Base-by-base conservation (phyloP, 2,888 invertebrate species). In the Sphaerophoria rueppellii region DNA sequence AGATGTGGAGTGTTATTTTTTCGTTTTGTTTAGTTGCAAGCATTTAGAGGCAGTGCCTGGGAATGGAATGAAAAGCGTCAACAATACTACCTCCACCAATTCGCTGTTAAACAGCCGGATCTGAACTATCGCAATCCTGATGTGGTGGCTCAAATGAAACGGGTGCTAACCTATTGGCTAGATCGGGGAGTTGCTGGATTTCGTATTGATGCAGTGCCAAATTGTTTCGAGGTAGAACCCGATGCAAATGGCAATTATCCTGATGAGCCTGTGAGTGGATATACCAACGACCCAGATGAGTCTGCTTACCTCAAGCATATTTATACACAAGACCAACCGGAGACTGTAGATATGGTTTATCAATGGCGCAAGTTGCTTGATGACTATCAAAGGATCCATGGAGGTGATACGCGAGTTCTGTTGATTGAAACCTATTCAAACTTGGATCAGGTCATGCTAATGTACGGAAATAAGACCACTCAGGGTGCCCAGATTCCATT, bases 131-230 rank as follows among this genome's bases (percentile, higher is more conserved):
- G 95, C 32, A 95, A 95, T 90, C 93, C 94, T 0, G 91, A 92
- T 0, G 93, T 97, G 0, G 93, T 94, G 0, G 91, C 93, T 60
- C 94, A 94, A 89, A 94, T 90, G 90, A 90, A 90, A 61, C 92
- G 94, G 2, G 94, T 95, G 0, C 91, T 98, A 6, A 93, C 93
- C 88, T 97, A 95, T 89, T 98, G 98, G 98, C 89, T 98, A 70
- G 94, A 95, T 79, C 94, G 94, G 87, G 98, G 97, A 0, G 94
- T 98, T 0, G 96, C 96, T 89, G 98, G 98, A 0, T 97, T 98
- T 89, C 94, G 98, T 82, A 93, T 98, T 57, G 96, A 96, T 89
- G 96, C 96, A 0, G 94, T 96, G 6, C 91, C 91, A 34, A 90
- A 89, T 89, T 89, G 91, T 78, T 91, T 91, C 86, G 96, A 91